A percentile compares a stretch with the other conserved stretches of the same genome.
phyloP scores from a whole-genome alignment of 1,140 invertebrate genomes.

The Wiebesia pumilae region DNA sequence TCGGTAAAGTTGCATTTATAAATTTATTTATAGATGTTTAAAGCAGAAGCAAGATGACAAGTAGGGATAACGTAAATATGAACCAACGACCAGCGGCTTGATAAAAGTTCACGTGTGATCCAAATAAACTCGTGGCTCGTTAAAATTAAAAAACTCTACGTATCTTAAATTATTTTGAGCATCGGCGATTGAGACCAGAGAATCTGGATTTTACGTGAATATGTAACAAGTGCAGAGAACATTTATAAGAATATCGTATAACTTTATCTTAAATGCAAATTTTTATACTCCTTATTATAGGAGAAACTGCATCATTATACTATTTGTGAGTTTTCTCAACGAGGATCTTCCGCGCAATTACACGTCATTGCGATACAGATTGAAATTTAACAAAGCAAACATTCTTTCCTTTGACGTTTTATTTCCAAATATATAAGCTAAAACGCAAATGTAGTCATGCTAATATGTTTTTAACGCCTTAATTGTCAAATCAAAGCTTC shows the following conservation, averaged over 20 bases:
- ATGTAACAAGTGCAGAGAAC: background rate
- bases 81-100: background rate
- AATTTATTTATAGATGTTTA: background rate
- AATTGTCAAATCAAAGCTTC: no score
- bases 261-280: background rate
- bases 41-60: background rate
- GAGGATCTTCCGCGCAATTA: background rate
- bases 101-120: background rate
- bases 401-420: no score
- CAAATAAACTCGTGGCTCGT: background rate
- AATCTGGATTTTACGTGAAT: no score
- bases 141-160: background rate
- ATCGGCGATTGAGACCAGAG: background rate
- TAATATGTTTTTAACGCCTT: no score
- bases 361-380: no score
- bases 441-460: no score
- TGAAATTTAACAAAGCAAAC: no score
- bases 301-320: background rate
- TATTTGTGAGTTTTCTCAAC: background rate
- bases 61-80: background rate
- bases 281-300: background rate
- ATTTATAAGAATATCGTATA: background rate
- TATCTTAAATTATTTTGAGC: background rate
- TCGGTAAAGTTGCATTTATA: background rate
- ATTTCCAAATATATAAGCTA: no score